Percentiles rank a stretch among this genome's conserved stretches.
Evolutionary conservation across 1,140 invertebrate genomes (phyloP).

Genomic region (Ceratina japonica): DNA sequence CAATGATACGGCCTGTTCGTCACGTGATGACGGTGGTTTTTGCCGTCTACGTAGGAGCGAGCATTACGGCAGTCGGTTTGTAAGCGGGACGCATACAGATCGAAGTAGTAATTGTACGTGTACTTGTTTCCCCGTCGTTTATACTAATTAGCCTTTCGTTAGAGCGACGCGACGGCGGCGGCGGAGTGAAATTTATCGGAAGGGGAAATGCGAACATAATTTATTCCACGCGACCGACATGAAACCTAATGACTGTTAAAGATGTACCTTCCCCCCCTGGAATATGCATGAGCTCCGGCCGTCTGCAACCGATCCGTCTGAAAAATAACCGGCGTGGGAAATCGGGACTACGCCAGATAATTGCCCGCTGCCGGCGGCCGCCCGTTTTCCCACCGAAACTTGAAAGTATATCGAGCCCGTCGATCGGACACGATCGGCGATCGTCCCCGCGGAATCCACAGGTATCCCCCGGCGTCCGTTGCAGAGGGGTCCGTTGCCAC

Average conservation of each 20-base stretch:
- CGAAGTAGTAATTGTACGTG: background rate
- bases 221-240: slow-evolving; percentile 19
- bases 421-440: slow-evolving; percentile 15
- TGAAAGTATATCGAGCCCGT: background rate
- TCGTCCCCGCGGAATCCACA: slow-evolving; percentile 57
- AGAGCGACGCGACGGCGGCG: background rate
- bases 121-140: slow-evolving; percentile 1
- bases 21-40: background rate
- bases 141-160: slow-evolving; percentile 10
- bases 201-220: background rate
- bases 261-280: background rate
- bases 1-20: too few species aligned
- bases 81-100: background rate
- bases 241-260: slow-evolving; percentile 13
- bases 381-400: background rate
- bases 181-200: background rate
- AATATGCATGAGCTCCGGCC: background rate
- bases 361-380: background rate
- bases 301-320: background rate
- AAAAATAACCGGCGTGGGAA: background rate
- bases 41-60: background rate
- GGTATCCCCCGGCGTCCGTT: slow-evolving; percentile 42
- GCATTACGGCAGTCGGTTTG: background rate
- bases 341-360: background rate
- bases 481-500: background rate